phyloP scores from a whole-genome alignment of 2,888 invertebrate genomes.

The Hyalella azteca region DNA sequence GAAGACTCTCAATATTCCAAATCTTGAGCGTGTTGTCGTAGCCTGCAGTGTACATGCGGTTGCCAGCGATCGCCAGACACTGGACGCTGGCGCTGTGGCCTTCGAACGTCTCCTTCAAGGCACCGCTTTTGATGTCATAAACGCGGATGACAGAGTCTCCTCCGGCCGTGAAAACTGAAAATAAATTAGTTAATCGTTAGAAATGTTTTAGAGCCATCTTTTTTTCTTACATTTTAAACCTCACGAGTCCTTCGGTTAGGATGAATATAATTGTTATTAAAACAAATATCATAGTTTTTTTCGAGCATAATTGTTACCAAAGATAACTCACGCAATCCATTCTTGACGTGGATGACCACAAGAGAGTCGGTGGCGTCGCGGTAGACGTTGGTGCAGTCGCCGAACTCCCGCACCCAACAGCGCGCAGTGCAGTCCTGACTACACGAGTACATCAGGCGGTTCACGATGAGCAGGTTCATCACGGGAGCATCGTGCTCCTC shows the following conservation, averaged over 20 bases:
- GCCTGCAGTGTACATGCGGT: slow-evolving; percentile 64
- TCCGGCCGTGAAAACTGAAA: slow-evolving; percentile 65
- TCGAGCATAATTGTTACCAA: no score
- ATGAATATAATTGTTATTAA: no score
- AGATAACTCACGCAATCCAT: slow-evolving; percentile 66
- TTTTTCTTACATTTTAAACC: not conserved
- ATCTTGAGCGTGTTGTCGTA: slow-evolving; percentile 62
- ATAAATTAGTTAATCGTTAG: not conserved
- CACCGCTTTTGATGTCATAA: slow-evolving; percentile 65
- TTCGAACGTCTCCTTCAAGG: slow-evolving; percentile 60
- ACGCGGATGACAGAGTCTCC: slow-evolving; percentile 64
- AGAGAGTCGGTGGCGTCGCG: slow-evolving; percentile 66
- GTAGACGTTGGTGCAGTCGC: slow-evolving; percentile 65
- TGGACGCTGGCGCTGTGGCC: slow-evolving; percentile 64
- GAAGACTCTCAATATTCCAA: slow-evolving; percentile 43
- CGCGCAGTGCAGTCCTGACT: slow-evolving; percentile 65
- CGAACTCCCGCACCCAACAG: slow-evolving; percentile 67
- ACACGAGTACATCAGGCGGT: slow-evolving; percentile 66
- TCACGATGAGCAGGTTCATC: slow-evolving; percentile 62
- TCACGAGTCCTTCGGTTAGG: not conserved
- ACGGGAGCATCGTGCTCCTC: slow-evolving; percentile 52
- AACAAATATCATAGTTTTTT: no score
- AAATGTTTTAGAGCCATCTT: no score
- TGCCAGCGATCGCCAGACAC: slow-evolving; percentile 63
- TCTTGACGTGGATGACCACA: slow-evolving; percentile 64